Evolutionary conservation across 2,797 vertebrate species (phyloP).

Genomic region (Gallinago stenura): DNA sequence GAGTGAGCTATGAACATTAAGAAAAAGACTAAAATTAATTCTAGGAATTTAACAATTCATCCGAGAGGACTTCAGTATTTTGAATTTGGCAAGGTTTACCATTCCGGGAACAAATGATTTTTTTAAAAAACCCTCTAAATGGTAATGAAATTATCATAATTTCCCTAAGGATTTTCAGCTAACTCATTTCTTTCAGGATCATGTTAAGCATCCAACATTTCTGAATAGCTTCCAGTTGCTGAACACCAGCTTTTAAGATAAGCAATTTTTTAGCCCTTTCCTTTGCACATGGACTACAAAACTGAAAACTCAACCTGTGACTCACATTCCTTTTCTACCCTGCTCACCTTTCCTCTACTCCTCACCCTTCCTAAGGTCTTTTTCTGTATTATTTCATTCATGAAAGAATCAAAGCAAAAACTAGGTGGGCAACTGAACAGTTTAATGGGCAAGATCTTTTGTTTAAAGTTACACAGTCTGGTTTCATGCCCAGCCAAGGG

Average conservation of each 20-base stretch:
- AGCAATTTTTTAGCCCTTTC: slow-evolving; percentile 18
- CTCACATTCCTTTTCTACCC: neutral
- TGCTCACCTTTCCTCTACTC: neutral
- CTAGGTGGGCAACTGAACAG: neutral
- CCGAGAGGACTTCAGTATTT: neutral
- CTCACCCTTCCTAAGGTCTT: neutral
- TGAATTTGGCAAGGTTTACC: neutral
- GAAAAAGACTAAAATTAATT: neutral
- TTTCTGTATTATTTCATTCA: neutral
- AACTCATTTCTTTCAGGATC: slow-evolving; percentile 14
- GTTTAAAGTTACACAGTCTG: slow-evolving; percentile 3
- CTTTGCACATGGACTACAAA: slow-evolving; percentile 29
- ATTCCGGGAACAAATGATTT: neutral
- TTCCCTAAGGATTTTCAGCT: slow-evolving; percentile 25
- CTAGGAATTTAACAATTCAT: neutral
- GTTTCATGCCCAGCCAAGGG: slow-evolving; percentile 48
- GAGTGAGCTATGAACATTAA: neutral
- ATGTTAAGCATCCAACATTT: neutral
- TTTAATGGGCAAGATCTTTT: slow-evolving; percentile 36
- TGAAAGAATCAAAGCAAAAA: slow-evolving; percentile 53
- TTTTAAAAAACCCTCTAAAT: neutral
- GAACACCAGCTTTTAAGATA: neutral
- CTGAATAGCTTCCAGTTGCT: neutral
- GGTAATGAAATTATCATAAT: neutral
- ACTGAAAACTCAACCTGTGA: neutral